phyloP scores from a whole-genome alignment of 2,797 vertebrate genomes.

The Enteromius trimaculatus region DNA sequence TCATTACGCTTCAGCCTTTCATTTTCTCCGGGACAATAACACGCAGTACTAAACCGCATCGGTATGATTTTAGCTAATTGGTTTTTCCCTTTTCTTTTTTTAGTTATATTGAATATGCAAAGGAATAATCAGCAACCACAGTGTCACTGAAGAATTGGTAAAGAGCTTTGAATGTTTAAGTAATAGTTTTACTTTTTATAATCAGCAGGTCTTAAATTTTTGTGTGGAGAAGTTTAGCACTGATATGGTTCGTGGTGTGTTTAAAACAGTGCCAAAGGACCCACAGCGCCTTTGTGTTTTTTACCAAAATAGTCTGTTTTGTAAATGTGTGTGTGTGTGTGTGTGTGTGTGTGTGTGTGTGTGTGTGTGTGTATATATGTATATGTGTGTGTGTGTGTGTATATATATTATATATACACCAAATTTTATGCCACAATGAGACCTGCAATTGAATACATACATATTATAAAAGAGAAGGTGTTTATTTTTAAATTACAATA shows the following conservation, averaged over 20 bases:
- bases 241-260: background rate
- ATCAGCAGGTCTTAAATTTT: background rate
- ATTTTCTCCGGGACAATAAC: constrained; percentile 54
- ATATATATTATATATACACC: background rate
- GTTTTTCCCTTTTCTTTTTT: constrained; percentile 44
- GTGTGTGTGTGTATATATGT: too few relatives aligned
- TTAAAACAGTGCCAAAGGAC: background rate
- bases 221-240: background rate
- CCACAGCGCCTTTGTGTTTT: too few relatives aligned
- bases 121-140: constrained; percentile 53
- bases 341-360: too few relatives aligned
- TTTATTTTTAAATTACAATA: background rate
- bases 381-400: too few relatives aligned
- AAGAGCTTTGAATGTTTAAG: constrained; percentile 36
- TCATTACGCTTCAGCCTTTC: constrained; percentile 61
- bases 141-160: constrained; percentile 44
- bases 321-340: too few relatives aligned
- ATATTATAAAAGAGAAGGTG: background rate
- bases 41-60: constrained; percentile 47
- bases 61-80: constrained; percentile 59
- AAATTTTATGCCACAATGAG: background rate
- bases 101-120: constrained; percentile 48
- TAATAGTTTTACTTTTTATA: constrained; percentile 4
- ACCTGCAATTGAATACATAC: background rate
- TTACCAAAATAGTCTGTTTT: too few relatives aligned